These are phyloP conservation scores for Agrotis segetum DNA, from an alignment of 2,888 invertebrate genomes.

Conservation along the genomic window DNA sequence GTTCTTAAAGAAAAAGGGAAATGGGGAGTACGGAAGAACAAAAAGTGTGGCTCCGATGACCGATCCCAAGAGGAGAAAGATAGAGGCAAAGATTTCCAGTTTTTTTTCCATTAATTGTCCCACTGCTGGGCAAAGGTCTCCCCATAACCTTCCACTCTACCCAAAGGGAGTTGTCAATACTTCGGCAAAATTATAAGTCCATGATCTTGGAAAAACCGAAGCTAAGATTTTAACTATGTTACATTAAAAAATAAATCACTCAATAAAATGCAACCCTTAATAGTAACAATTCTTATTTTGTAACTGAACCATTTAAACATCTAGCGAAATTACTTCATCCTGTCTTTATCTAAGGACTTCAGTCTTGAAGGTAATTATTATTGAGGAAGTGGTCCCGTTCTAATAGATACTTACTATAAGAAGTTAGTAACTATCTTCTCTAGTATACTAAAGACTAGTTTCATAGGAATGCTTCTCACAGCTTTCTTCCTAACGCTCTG, in stretches of 20 bases:
- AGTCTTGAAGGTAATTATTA: conserved; percentile 39
- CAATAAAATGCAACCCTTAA: not conserved
- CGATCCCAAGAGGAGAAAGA: too few relatives aligned
- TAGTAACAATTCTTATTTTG: not conserved
- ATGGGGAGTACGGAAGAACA: too few relatives aligned
- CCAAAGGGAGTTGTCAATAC: too few relatives aligned
- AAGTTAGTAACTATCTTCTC: conserved; percentile 25
- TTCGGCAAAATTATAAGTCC: too few relatives aligned
- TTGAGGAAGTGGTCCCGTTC: conserved; percentile 56
- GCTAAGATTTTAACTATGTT: too few relatives aligned
- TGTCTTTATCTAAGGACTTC: conserved; percentile 29
- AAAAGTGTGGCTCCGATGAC: too few relatives aligned
- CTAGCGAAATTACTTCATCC: conserved; percentile 30
- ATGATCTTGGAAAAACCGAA: too few relatives aligned
- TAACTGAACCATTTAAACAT: conserved; percentile 5
- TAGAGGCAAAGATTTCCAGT: too few relatives aligned
- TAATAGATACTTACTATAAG: conserved; percentile 39
- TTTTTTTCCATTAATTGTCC: too few relatives aligned
- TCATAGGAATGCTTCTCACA: conserved; percentile 67
- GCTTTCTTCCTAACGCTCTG: conserved; percentile 67
- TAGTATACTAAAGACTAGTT: conserved; percentile 57
- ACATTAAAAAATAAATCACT: not conserved
- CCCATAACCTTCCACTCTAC: too few relatives aligned
- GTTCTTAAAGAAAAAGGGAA: too few relatives aligned
- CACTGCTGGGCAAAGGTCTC: too few relatives aligned